Evolutionary conservation across 2,113 vertebrate species (phyloP), one percentile per base, ranked within the genome.

Genomic region (Bubo scandiacus): DNA sequence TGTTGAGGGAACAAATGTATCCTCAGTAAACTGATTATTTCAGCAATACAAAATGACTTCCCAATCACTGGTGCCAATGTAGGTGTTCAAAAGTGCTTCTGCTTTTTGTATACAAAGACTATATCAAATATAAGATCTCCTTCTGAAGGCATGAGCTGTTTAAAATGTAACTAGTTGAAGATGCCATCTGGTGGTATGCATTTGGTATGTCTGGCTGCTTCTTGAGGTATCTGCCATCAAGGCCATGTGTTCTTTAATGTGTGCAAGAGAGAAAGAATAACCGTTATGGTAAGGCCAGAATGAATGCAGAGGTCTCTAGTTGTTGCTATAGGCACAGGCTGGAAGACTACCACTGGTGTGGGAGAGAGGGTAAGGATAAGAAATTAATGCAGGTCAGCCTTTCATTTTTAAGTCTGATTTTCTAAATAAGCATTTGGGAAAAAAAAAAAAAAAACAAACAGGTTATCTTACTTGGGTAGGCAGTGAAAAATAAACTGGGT

Each of bases 181-280:
- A 94, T 97, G 96, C 89, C 95, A 95, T 82, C 92, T 96, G 95
- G 81, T 97, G 93, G 92, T 67, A 27, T 51, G 23, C 7, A 0
- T 62, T 89, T 71, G 45, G 52, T 87, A 91, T 38, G 38, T 87
- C 62, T 59, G 66, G 18, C 72, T 90, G 66, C 21, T 73, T 93
- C 84, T 34, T 54, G 15, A 21, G 34, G 27, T 13, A 21, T 26
- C 36, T 83, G 62, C 21, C 54, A 19, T 71, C 51, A 27, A 32
- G 49, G 20, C 19, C 21, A 4, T 63, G 0, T 22, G 16, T 73
- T 80, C 19, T 75, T 73, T 58, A 47, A 23, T 54, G 47, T 75
- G 34, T 75, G 34, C 52, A 29, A 8, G 54, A 70, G 45, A 49
- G 54, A 38, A 55, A 79, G 58, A 58, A 21, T 54, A 82, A 21